phyloP scores from a whole-genome alignment of 2,797 vertebrate species.

The Lepilemur septentrionalis region DNA sequence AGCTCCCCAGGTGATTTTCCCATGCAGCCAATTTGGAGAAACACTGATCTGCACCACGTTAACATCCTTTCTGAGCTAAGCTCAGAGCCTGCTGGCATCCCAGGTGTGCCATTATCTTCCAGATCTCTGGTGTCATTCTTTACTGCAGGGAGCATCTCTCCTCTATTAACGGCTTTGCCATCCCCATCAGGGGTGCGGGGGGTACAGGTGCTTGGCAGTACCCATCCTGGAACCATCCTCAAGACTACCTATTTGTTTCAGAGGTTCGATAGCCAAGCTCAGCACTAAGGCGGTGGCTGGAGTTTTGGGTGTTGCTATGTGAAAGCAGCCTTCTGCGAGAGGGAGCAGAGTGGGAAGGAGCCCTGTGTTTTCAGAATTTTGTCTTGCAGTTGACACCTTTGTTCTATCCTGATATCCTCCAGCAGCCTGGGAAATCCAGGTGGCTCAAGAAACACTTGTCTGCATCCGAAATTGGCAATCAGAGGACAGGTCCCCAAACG shows the following conservation, averaged over 20 bases:
- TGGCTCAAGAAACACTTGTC: neutral
- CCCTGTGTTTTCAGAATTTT: neutral
- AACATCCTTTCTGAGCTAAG: neutral
- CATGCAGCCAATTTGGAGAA: neutral
- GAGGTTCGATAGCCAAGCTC: neutral
- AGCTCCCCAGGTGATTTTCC: neutral
- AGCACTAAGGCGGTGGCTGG: too few relatives aligned
- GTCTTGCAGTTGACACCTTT: neutral
- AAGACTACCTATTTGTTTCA: neutral
- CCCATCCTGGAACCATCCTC: neutral
- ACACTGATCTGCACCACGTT: rapidly evolving
- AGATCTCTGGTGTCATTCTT: neutral
- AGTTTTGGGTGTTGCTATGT: neutral
- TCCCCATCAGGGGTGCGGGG: neutral
- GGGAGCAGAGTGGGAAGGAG: neutral
- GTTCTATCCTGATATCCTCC: neutral
- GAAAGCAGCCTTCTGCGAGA: neutral
- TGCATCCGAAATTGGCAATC: neutral
- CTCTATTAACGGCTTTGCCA: neutral
- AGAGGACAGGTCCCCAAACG: neutral
- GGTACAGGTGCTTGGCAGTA: neutral
- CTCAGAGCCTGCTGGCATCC: neutral
- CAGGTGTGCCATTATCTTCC: neutral
- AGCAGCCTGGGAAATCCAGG: neutral
- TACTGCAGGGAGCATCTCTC: neutral